Conservation (phyloP, 2,113 vertebrate species). For the Aldabrachelys gigantea region DNA sequence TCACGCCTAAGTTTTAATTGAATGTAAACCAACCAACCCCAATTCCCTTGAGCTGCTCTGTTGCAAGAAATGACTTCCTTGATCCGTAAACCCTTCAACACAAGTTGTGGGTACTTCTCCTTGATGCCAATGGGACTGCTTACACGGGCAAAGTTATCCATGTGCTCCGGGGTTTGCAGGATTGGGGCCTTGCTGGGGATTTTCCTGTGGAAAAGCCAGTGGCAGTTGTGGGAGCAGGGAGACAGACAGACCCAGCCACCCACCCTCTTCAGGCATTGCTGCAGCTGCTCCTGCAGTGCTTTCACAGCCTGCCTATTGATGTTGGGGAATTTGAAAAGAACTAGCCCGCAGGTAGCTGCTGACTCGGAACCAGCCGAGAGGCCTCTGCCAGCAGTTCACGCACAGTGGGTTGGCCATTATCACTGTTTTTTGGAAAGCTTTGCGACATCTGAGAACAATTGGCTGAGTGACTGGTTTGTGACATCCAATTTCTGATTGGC, state of each 20-base stretch:
- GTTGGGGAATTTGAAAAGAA: neutral
- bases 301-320: neutral
- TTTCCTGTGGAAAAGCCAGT: neutral
- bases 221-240: accelerated
- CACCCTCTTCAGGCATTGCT: neutral
- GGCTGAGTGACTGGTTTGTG: conserved; percentile 10
- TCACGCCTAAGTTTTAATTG: too few species aligned
- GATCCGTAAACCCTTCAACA: accelerated
- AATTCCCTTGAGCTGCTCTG: neutral
- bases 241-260: accelerated
- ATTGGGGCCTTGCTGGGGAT: neutral
- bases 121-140: neutral
- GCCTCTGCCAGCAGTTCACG: neutral
- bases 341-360: neutral
- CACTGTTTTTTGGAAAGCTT: conserved; percentile 28
- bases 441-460: conserved; percentile 48
- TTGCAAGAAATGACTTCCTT: neutral
- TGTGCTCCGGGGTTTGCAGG: neutral
- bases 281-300: neutral
- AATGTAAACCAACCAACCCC: neutral
- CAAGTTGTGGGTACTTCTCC: accelerated
- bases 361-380: neutral
- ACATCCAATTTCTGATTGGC: neutral
- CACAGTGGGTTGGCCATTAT: neutral
- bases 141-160: accelerated